Base-by-base conservation (phyloP, 2,888 invertebrate genomes). In the Phortica okadai region DNA sequence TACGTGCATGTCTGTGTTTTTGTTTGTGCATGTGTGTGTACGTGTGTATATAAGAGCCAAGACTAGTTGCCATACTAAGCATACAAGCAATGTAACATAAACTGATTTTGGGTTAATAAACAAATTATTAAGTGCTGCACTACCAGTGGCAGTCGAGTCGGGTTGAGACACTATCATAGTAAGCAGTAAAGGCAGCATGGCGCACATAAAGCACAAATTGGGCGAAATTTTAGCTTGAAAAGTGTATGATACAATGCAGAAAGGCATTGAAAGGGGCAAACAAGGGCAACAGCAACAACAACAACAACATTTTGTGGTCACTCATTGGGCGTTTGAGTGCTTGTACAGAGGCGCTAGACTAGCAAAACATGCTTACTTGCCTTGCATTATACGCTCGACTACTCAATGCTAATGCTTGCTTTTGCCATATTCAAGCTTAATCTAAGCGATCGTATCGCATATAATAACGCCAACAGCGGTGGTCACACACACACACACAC, bases 101-200 rank as follows among this genome's bases (percentile, higher is more conserved):
- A 80, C 87, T 82, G 84, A 86, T 85, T 87, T 86, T 73, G 75
- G 87, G 84, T 87, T 87, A 87, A 85, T 87, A 85, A 85, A 87
- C 84, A 82, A 87, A 87, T 87, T 85, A 85, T 85, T 84, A 83
- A 84, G 82, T 83, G 80, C 77, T 79, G 76, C 80, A 77, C 77
- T 73, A 77, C 79, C 58, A 69, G 77, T 16, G 59, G 54, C 58
- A 78, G 76, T 76, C 33, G 33, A 33, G 33, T 33, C 3, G 2
- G 4, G 33, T 33, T 73, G 41, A 69, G 58, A 62, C 78, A 74
- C 56, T 4, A 33, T 21, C 25, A 25, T 6, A 11, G 21, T 6
- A 21, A 21, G 25, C 33, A 62, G 25, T 6, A 56, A 62, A 62
- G n/a, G 62, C 21, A n/a, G 10, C 50, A 50, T 50, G 50, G 10